These are phyloP conservation scores for Cantharis lateralis DNA, from an alignment of 2,888 invertebrate species.

Conservation along the genomic window DNA sequence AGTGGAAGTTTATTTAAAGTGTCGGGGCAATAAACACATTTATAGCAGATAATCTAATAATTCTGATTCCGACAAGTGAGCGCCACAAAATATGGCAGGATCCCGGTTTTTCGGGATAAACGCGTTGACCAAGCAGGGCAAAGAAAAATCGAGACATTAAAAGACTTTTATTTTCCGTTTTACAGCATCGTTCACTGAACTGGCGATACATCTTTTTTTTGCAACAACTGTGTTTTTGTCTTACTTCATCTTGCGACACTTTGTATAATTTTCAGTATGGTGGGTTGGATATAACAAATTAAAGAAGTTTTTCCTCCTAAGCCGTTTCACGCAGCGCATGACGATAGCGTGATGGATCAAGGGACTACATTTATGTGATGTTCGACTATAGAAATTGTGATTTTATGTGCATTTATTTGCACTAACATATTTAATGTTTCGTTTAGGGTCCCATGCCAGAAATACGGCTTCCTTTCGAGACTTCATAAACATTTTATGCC, in stretches of 20 bases:
- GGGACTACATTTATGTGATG: slow-evolving; percentile 37
- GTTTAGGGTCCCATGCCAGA: slow-evolving; percentile 27
- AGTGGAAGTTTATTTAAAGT: neutral
- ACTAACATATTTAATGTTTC: slow-evolving; percentile 37
- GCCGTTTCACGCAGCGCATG: slow-evolving; percentile 30
- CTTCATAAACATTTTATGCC: slow-evolving; percentile 15
- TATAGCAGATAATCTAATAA: neutral
- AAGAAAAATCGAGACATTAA: slow-evolving; percentile 21
- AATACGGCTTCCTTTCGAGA: neutral
- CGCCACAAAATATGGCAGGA: neutral
- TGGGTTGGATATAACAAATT: slow-evolving; percentile 5
- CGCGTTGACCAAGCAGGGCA: neutral
- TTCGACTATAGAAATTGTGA: slow-evolving; percentile 37
- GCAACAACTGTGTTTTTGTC: slow-evolving; percentile 5
- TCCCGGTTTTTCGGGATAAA: neutral
- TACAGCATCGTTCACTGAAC: slow-evolving; percentile 22
- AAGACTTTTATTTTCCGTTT: slow-evolving; percentile 22
- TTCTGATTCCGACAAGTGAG: neutral
- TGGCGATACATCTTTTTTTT: slow-evolving; percentile 16
- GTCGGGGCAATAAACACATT: neutral
- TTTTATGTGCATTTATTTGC: slow-evolving; percentile 43
- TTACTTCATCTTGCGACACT: neutral
- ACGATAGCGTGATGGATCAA: slow-evolving; percentile 37
- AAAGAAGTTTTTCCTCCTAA: slow-evolving; percentile 10
- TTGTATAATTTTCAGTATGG: neutral